A percentile compares a stretch with the other conserved stretches of the same genome.
phyloP scores from a whole-genome alignment of 2,113 vertebrate genomes.

The Hiodon tergisus region DNA sequence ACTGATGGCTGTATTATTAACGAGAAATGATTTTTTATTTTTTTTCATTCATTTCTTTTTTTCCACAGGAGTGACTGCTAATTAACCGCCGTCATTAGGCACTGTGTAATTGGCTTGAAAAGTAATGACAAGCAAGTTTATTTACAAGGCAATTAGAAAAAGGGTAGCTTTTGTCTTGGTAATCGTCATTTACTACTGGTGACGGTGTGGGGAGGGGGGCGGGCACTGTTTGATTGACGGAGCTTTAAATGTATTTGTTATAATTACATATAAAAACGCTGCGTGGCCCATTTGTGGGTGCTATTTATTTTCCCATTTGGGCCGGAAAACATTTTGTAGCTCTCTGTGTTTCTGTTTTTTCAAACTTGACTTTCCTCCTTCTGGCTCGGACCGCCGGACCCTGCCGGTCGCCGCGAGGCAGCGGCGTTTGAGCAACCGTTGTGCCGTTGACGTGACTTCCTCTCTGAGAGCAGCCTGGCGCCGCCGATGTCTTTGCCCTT shows the following conservation, averaged over 20 bases:
- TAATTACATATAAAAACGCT: slow-evolving; percentile 44
- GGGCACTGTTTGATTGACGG: slow-evolving; percentile 47
- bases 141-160: slow-evolving; percentile 78
- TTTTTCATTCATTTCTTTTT: slow-evolving; percentile 37
- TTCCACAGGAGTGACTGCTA: slow-evolving; percentile 67
- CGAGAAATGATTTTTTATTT: slow-evolving; percentile 40
- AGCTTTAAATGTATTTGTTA: slow-evolving; percentile 39
- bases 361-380: slow-evolving; percentile 19
- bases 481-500: slow-evolving; percentile 61
- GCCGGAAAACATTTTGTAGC: slow-evolving; percentile 38
- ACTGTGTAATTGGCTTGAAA: slow-evolving; percentile 76
- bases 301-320: slow-evolving; percentile 28
- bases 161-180: slow-evolving; percentile 66
- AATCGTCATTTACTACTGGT: slow-evolving; percentile 64
- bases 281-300: slow-evolving; percentile 28
- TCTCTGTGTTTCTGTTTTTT: slow-evolving; percentile 40
- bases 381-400: no score
- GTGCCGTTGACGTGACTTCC: slow-evolving; percentile 34
- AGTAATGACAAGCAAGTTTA: slow-evolving; percentile 79
- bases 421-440: no score
- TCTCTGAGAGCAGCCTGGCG: slow-evolving; percentile 33
- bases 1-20: slow-evolving; percentile 62
- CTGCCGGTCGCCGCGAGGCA: no score
- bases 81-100: slow-evolving; percentile 75
- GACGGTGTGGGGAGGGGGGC: slow-evolving; percentile 26